Evolutionary conservation across 1,140 invertebrate species (phyloP), one percentile per base, ranked within the genome.

Genomic region (Trichonephila clavata): DNA sequence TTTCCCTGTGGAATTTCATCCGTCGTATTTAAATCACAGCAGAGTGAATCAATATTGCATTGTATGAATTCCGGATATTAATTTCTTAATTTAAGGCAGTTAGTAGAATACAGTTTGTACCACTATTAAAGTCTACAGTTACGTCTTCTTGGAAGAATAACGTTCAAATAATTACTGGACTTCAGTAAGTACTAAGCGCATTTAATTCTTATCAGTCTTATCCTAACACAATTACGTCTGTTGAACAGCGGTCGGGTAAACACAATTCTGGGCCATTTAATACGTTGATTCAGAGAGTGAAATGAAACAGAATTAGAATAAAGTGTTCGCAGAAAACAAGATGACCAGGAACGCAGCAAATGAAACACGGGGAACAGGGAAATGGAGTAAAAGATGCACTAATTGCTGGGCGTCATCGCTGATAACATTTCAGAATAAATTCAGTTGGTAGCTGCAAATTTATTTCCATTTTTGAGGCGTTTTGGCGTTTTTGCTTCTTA

Each of bases 361-460:
- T 77, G 71, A 77, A 77, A 77, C 27, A 32, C 20, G 71, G 71
- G 50, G 50, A 50, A 50, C 0, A 13, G 50, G 50, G 50, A 50
- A 13, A 50, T 50, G 10, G 50, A 50, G 50, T 50, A 50, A 50
- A 27, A 32, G 32, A 20, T 39, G 60, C 5, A 39, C 57, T 87
- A 87, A 87, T 87, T 87, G 86, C 86, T 87, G n/a, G n/a, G 24
- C 86, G 59, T 61, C 60, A 24, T 63, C 20, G 61, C 86, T 87
- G 86, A 87, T 87, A 87, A 87, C 86, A 27, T 87, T 87, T 61
- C 86, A 50, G 83, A 84, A 84, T 84, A 59, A 84, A 50, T 60
- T 57, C n/a, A 7, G 7, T 16, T n/a, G 18, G 39, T 27, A 77
- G 71, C 32, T 39, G 71, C 6, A 39, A 77, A 77, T 14, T 63